Conservation (phyloP, 2,113 vertebrate species). For the Clarias macrocephalus region DNA sequence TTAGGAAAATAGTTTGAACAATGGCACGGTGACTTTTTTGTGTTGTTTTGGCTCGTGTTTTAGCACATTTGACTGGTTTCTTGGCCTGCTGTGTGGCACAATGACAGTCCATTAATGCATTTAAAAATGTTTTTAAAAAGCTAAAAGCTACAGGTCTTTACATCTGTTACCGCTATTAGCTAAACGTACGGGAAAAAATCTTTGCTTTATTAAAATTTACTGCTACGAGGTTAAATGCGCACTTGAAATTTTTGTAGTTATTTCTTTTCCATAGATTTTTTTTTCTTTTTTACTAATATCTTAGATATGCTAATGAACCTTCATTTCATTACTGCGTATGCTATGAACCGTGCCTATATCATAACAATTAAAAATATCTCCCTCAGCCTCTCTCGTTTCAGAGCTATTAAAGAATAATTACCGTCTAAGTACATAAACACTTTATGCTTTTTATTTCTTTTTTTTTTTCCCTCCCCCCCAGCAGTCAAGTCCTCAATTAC, state of each 20-base stretch:
- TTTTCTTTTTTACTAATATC: conserved; percentile 30
- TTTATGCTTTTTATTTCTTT: conserved; percentile 69
- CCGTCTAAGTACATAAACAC: conserved; percentile 79
- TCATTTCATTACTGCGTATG: conserved; percentile 66
- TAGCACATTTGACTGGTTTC: neutral
- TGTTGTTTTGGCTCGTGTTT: neutral
- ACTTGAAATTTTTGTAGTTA: neutral
- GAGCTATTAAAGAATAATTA: conserved; percentile 78
- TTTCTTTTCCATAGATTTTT: neutral
- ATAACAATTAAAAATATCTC: conserved; percentile 77
- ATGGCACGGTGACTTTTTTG: neutral
- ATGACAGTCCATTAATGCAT: neutral
- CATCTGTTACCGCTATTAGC: neutral
- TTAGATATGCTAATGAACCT: conserved; percentile 47
- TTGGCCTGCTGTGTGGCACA: conserved; percentile 7
- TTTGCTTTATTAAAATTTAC: neutral
- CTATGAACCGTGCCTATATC: conserved; percentile 65
- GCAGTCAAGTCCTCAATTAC: conserved; percentile 90
- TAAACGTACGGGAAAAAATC: neutral
- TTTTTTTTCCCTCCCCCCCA: conserved; percentile 55
- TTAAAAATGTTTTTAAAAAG: neutral
- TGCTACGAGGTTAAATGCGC: neutral
- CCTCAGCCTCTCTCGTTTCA: conserved; percentile 71
- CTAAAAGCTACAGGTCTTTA: neutral
- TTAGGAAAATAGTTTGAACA: neutral